Evolutionary conservation across 2,888 invertebrate species (phyloP).

Genomic region (Drosophila birchii): DNA sequence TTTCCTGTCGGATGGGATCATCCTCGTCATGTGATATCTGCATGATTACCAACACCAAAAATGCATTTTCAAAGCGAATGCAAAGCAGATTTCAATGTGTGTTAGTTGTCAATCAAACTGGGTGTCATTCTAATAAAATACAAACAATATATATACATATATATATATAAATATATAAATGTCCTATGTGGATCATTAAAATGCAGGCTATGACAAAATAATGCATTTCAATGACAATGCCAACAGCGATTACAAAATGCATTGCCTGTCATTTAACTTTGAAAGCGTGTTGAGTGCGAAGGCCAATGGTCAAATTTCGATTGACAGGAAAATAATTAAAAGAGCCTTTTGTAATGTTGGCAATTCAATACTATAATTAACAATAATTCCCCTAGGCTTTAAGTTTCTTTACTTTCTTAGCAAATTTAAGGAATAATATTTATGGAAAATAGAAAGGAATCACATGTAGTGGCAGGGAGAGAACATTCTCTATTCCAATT

Average conservation of each 20-base stretch:
- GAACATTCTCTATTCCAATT: conserved; percentile 21
- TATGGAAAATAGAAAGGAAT: background rate
- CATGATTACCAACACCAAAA: conserved; percentile 27
- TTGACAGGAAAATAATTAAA: conserved; percentile 24
- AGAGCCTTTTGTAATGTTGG: background rate
- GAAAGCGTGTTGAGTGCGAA: conserved; percentile 23
- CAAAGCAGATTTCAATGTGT: conserved; percentile 13
- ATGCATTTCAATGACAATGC: conserved; percentile 64
- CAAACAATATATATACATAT: background rate
- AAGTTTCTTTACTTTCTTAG: background rate
- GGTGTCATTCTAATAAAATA: background rate
- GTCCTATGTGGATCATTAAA: conserved; percentile 35
- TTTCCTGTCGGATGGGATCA: conserved; percentile 32
- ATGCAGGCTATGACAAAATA: conserved; percentile 55
- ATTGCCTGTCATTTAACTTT: conserved; percentile 53
- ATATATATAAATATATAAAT: background rate
- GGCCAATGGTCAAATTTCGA: conserved; percentile 4
- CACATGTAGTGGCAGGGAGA: background rate
- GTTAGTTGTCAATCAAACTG: conserved; percentile 32
- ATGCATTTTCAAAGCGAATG: conserved; percentile 30
- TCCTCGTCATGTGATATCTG: conserved; percentile 23
- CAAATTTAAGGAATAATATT: background rate
- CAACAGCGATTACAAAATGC: conserved; percentile 55
- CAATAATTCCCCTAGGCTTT: background rate
- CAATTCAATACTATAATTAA: background rate